Conservation (phyloP, 2,888 invertebrate species). For the Thelaira solivaga region DNA sequence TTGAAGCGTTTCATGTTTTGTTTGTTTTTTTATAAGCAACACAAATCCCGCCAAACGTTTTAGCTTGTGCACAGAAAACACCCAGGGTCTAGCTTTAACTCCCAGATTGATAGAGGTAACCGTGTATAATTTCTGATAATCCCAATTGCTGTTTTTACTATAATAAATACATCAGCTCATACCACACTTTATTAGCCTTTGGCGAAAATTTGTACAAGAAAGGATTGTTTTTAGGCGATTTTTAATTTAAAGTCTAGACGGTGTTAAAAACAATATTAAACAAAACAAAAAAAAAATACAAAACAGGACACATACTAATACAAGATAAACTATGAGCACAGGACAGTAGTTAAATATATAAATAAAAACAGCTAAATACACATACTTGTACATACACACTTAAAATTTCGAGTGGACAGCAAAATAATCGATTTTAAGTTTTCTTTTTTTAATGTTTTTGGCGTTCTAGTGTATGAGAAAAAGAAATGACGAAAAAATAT, state of each 20-base stretch:
- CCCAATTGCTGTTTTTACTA: no score
- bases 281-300: background rate
- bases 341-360: background rate
- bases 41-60: no score
- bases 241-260: conserved; percentile 58
- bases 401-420: conserved; percentile 37
- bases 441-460: conserved; percentile 21
- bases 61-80: no score
- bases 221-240: conserved; percentile 52
- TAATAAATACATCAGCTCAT: background rate
- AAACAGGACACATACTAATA: conserved; percentile 13
- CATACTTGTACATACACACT: conserved; percentile 22
- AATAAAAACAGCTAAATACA: background rate
- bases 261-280: conserved; percentile 21
- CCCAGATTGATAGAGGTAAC: no score
- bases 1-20: no score
- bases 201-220: background rate
- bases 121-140: no score
- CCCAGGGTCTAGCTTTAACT: no score
- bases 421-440: conserved; percentile 46
- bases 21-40: no score
- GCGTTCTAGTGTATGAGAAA: background rate
- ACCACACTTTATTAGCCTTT: background rate
- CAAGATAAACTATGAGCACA: conserved; percentile 1
- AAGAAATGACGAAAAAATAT: background rate